These are phyloP conservation scores for Mormyrus hasselquistii DNA, from an alignment of 2,797 vertebrate genomes.

Conservation along the genomic window DNA sequence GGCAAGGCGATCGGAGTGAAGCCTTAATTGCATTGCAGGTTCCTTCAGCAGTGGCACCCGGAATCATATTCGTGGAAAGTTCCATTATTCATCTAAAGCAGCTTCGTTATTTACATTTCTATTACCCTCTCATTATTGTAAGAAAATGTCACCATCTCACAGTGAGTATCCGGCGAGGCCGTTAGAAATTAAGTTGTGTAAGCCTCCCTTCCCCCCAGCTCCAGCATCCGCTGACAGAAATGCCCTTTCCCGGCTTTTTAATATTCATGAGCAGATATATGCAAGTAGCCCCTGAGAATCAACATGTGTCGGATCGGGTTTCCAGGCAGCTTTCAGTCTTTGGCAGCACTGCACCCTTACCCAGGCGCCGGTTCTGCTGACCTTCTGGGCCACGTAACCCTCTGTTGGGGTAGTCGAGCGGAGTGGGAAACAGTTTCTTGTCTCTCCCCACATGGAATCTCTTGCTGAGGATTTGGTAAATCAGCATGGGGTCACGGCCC, in stretches of 20 bases:
- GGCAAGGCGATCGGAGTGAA: slow-evolving; percentile 31
- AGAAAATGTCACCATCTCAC: slow-evolving; percentile 44
- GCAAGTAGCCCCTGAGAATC: slow-evolving; percentile 30
- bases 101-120: slow-evolving; percentile 45
- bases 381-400: not conserved
- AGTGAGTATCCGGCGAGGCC: slow-evolving; percentile 25
- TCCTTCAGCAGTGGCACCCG: slow-evolving; percentile 17
- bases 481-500: slow-evolving; percentile 3
- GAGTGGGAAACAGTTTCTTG: not conserved
- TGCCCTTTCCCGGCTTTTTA: slow-evolving; percentile 29
- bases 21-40: slow-evolving; percentile 42
- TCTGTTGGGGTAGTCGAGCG: not conserved
- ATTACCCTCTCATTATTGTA: slow-evolving; percentile 42
- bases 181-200: not conserved
- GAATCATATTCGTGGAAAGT: not conserved
- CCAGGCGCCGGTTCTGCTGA: not conserved
- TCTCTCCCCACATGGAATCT: not conserved
- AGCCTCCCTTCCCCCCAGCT: not conserved
- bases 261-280: slow-evolving; percentile 30
- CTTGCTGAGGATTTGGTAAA: not conserved
- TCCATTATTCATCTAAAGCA: slow-evolving; percentile 23
- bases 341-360: slow-evolving; percentile 31
- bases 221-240: slow-evolving; percentile 12
- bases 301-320: slow-evolving; percentile 42
- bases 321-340: slow-evolving; percentile 31